These are phyloP conservation scores for Narcine bancroftii DNA, from an alignment of 2,113 vertebrate genomes.

Conservation along the genomic window DNA sequence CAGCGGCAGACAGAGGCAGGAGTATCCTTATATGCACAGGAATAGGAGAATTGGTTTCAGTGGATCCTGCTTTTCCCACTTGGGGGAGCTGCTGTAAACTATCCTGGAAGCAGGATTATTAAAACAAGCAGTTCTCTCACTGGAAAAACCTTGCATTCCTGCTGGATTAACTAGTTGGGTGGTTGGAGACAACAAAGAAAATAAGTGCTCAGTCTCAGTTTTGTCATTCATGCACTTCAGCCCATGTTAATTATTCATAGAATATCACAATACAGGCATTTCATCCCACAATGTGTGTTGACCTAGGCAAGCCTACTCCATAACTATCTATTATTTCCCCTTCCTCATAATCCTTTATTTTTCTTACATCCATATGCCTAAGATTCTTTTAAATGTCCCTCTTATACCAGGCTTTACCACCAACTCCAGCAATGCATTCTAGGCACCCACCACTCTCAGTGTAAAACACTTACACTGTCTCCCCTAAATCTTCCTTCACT, in stretches of 20 bases:
- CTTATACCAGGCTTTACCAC: too few species aligned
- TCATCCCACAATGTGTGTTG: too few species aligned
- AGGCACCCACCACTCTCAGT: too few species aligned
- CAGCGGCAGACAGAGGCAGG: background rate
- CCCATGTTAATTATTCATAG: background rate
- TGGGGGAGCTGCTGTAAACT: slow-evolving; percentile 35
- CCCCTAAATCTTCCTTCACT: too few species aligned
- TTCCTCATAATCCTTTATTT: too few species aligned
- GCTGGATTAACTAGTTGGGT: background rate
- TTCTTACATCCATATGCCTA: too few species aligned
- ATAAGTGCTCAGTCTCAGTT: background rate
- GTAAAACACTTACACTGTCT: too few species aligned
- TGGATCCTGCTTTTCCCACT: slow-evolving; percentile 30
- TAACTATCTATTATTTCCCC: too few species aligned
- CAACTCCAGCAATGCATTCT: too few species aligned
- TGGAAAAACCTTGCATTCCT: background rate
- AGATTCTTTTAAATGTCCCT: too few species aligned
- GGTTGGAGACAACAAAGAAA: background rate
- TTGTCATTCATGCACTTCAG: background rate
- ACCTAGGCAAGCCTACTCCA: too few species aligned
- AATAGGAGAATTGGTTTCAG: background rate
- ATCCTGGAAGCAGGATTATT: slow-evolving; percentile 21
- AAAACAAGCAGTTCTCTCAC: background rate
- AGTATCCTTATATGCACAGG: background rate
- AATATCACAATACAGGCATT: too few species aligned